Base-by-base conservation (phyloP, 2,113 vertebrate genomes). In the Phoenicopterus ruber region DNA sequence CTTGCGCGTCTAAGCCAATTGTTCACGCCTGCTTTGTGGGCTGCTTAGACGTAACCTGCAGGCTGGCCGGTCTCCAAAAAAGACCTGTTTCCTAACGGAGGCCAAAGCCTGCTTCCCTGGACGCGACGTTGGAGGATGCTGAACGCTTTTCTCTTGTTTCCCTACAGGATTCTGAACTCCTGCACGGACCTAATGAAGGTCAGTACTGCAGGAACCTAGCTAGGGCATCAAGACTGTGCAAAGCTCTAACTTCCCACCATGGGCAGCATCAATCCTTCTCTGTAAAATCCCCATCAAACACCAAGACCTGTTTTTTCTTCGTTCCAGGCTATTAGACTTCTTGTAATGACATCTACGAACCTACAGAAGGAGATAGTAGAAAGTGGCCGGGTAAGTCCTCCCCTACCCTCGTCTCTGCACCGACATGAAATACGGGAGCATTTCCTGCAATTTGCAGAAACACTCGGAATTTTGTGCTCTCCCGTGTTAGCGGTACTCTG, bases 151-250 rank as follows among this genome's bases (percentile, higher is more conserved):
- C 25, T 70, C 22, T 80, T 91, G 31, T 49, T 93, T 92, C 26
- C 52, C 69, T 40, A 34, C 88, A 99, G 99, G 97, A 99, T 99
- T 96, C 98, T 99, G 50, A 97, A 98, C 94, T 99, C 99, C 91
- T 99, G 99, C 97, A 99, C 99, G 2, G 99, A 99, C 80, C 98
- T 99, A 20, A 99, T 99, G 99, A 99, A 99, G 99, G 99, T 99
- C 97, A 98, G 98, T 78, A 61, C 38, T 16, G 52, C 69, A 77
- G 55, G 71, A 40, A 61, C 32, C 16, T 5, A 57, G 9, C 54
- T 62, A 40, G 69, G 38, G 3, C 19, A 1, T 8, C 58, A 77
- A 61, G 40, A 22, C 61, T 31, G 10, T 7, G 11, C n/a, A 42
- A 10, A 91, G 46, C 34, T 26, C 6, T n/a, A 32, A 55, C 55